These are phyloP conservation scores for Zosterops borbonicus DNA, from an alignment of 2,113 vertebrate genomes.

Conservation along the genomic window DNA sequence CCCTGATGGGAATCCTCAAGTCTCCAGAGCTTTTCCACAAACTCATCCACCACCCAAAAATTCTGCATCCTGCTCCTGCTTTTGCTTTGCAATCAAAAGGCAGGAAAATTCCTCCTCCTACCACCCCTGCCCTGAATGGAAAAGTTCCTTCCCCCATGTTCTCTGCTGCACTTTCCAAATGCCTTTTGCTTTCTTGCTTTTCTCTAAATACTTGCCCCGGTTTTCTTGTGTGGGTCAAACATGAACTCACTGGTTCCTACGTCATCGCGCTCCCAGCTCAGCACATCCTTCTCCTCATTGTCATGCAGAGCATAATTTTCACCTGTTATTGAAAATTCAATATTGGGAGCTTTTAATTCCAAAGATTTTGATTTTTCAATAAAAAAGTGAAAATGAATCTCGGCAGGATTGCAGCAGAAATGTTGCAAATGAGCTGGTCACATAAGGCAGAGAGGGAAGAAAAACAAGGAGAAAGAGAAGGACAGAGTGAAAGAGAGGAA, in stretches of 20 bases:
- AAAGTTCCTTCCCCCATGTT: not conserved
- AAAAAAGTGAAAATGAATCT: constrained; percentile 79
- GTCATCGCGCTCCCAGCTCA: not conserved
- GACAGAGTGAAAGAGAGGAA: not conserved
- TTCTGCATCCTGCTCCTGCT: not conserved
- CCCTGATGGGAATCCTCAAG: not conserved
- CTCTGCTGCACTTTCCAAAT: not conserved
- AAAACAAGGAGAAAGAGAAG: not conserved
- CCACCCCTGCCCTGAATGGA: not conserved
- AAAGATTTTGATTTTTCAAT: constrained; percentile 76
- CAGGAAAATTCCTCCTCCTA: not conserved
- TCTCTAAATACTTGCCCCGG: not conserved
- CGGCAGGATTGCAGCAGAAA: constrained; percentile 61
- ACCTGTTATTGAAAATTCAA: constrained; percentile 77
- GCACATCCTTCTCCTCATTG: constrained; percentile 11
- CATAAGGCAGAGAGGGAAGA: not conserved
- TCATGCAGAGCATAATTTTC: constrained; percentile 75
- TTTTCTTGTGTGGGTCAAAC: not conserved
- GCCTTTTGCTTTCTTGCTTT: not conserved
- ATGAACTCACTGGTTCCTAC: not conserved
- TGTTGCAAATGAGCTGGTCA: constrained; percentile 37
- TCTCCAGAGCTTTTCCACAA: not conserved
- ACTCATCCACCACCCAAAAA: not conserved
- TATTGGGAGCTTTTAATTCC: constrained; percentile 73
- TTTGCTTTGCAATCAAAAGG: not conserved